Base-by-base conservation (phyloP, 2,113 vertebrate species). In the Rhinoderma darwinii region DNA sequence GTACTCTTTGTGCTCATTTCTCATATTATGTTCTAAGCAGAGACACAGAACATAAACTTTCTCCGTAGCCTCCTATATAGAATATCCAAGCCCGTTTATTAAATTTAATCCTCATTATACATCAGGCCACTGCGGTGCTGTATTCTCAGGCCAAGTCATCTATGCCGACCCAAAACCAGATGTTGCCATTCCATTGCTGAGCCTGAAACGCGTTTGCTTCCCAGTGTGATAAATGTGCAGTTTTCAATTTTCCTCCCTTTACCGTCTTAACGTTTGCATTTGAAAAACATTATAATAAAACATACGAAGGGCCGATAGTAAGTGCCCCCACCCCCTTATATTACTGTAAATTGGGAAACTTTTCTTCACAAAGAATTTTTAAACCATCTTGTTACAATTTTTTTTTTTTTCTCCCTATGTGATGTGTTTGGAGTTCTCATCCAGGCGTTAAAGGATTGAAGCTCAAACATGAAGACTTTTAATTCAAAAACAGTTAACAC, bases 251-350 rank as follows among this genome's bases (percentile, higher is more conserved):
- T 25, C 44, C 74, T 85, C 87, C 94, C 50, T 93, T 94, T 93
- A 93, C 94, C 93, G 91, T 91, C 7, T 92, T 89, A 90, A 70
- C 92, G 90, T 90, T 92, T 91, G 91, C 88, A 17, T 93, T 92
- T 92, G 92, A 93, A 95, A 94, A 93, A 95, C 93, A 90, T 93
- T 92, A 94, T 92, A 93, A 92, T 92, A 91, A 91, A 92, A 92
- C 90, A 92, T 93, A 93, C 91, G 92, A 93, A 95, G 73, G 92
- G 89, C 91, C 78, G 92, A 93, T 22, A 93, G 93, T 93, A 92
- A 79, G 88, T 37, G 90, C 92, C 93, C 89, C 91, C 93, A n/a
- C 93, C 89, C 90, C 56, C 56, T 1, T 4, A 70, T 89, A 90
- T 93, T 91, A 93, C 91, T 92, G 90, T 89, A 84, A 88, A 93